Conservation (phyloP, 2,797 vertebrate species). For the Scolopax bukidnonensis region DNA sequence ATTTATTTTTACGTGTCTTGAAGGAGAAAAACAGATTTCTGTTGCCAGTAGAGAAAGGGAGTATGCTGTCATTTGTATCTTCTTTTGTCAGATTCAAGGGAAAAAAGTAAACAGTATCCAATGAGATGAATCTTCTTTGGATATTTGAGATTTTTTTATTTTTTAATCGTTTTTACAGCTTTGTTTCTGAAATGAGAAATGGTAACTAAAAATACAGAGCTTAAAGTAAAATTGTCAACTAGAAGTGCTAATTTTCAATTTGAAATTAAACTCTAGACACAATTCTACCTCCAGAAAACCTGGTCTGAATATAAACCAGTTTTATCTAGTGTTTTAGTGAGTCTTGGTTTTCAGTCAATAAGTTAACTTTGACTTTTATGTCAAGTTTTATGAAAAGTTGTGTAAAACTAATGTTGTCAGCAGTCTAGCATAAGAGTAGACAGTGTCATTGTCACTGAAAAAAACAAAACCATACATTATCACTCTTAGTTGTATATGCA, state of each 20-base stretch:
- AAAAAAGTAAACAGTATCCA: neutral
- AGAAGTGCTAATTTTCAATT: neutral
- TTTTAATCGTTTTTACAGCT: neutral
- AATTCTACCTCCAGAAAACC: neutral
- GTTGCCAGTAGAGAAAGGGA: neutral
- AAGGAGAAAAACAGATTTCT: constrained; percentile 15
- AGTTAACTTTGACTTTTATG: neutral
- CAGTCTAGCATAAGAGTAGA: neutral
- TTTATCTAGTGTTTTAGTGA: neutral
- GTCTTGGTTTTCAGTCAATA: neutral
- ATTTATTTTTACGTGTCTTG: neutral
- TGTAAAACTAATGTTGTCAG: neutral
- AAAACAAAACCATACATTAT: neutral
- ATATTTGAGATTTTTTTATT: neutral
- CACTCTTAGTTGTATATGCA: neutral
- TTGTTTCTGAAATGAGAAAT: neutral
- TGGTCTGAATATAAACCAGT: neutral
- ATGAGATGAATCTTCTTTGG: neutral
- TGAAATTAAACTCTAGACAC: neutral
- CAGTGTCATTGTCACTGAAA: neutral
- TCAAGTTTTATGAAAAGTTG: neutral
- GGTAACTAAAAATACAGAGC: neutral
- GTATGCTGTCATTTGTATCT: neutral
- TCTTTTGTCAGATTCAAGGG: neutral
- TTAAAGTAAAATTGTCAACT: neutral